phyloP scores from a whole-genome alignment of 2,113 vertebrate species.

The Alexandromys fortis region DNA sequence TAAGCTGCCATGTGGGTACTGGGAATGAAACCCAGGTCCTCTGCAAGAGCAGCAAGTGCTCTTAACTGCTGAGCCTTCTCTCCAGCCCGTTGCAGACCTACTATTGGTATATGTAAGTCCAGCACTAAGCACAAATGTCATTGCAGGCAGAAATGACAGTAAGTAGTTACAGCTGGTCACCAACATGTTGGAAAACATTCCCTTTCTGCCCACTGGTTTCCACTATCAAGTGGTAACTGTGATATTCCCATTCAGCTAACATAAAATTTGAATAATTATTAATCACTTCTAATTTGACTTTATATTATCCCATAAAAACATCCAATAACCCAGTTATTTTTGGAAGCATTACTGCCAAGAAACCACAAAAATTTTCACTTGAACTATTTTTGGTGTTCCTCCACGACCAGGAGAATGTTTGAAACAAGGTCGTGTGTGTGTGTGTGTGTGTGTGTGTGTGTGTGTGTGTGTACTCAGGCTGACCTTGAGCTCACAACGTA shows the following conservation, averaged over 20 bases:
- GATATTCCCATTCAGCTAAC: constrained; percentile 50
- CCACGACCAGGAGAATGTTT: neutral
- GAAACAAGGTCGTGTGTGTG: neutral
- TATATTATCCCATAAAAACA: constrained; percentile 45
- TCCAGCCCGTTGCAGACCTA: too few relatives aligned
- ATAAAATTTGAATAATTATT: constrained; percentile 47
- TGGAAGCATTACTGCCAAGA: constrained; percentile 38
- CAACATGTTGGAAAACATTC: constrained; percentile 23
- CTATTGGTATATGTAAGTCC: constrained; percentile 1
- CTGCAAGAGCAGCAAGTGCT: neutral
- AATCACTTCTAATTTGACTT: constrained; percentile 52
- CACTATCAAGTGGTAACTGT: constrained; percentile 25
- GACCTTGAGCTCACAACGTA: neutral
- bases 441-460: too few relatives aligned
- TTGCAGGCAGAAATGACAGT: constrained; percentile 19
- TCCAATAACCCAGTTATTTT: constrained; percentile 23
- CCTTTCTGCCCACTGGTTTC: constrained; percentile 49
- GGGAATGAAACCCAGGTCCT: neutral
- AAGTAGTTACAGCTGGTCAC: constrained; percentile 37
- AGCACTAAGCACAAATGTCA: constrained; percentile 41
- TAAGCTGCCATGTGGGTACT: neutral
- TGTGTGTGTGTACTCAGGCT: neutral
- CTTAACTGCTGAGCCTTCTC: neutral
- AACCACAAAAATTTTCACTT: constrained; percentile 60
- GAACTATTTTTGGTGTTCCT: constrained; percentile 9